Evolutionary conservation across 2,113 vertebrate species (phyloP).

Genomic region (Hemiscyllium ocellatum): DNA sequence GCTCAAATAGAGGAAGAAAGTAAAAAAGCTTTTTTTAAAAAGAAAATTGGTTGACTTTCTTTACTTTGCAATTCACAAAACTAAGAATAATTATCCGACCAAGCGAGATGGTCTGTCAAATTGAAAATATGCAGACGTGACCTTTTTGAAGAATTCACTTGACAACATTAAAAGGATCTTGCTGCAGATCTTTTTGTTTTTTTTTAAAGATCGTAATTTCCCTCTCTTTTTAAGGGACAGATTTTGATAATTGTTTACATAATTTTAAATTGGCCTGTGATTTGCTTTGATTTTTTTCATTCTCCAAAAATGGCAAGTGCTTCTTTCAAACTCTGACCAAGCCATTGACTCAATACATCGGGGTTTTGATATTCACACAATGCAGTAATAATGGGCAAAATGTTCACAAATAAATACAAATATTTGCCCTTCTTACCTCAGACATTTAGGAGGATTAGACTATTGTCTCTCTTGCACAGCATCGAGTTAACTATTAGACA

Average conservation of each 20-base stretch:
- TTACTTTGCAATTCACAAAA: background rate
- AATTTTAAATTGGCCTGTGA: background rate
- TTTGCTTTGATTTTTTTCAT: background rate
- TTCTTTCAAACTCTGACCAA: background rate
- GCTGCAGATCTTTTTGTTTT: background rate
- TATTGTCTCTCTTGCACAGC: background rate
- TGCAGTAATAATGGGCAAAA: background rate
- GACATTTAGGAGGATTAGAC: background rate
- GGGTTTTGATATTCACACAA: background rate
- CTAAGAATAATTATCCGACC: background rate
- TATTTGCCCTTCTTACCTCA: background rate
- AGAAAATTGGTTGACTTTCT: background rate
- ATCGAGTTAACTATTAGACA: background rate
- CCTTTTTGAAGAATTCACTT: background rate
- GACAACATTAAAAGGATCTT: background rate
- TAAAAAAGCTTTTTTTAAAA: background rate
- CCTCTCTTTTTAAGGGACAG: background rate
- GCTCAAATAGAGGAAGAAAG: too few relatives aligned
- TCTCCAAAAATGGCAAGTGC: background rate
- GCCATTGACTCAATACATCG: background rate
- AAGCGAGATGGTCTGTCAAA: background rate
- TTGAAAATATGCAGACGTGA: background rate
- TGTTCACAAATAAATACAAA: background rate
- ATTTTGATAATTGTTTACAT: background rate
- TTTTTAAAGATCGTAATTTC: too few relatives aligned